These are phyloP conservation scores for Cossypha heuglini DNA, from an alignment of 2,797 vertebrate species.

Conservation along the genomic window DNA sequence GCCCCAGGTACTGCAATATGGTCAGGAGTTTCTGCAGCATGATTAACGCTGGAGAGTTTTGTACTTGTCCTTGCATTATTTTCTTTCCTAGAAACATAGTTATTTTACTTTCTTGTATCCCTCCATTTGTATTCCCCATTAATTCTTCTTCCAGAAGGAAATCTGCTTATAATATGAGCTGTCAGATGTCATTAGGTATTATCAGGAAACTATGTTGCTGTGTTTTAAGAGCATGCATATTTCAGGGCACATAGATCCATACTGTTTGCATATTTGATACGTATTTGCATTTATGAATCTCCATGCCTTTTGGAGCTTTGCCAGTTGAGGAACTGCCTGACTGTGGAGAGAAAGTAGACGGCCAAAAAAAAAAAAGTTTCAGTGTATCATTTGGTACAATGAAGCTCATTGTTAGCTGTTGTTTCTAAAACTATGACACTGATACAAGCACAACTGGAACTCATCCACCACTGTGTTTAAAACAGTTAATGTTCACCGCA, in stretches of 20 bases:
- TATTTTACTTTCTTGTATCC: background rate
- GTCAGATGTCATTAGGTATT: conserved; percentile 9
- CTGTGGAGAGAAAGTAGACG: background rate
- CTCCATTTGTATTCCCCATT: background rate
- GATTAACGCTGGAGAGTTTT: background rate
- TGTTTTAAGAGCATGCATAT: conserved; percentile 24
- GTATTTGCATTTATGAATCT: conserved; percentile 47
- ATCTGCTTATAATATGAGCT: conserved; percentile 7
- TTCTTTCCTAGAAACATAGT: background rate
- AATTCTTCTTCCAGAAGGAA: conserved; percentile 16
- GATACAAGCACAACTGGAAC: background rate
- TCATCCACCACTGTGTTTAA: background rate
- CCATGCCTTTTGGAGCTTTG: background rate
- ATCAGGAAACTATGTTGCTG: background rate
- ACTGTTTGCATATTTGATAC: conserved; percentile 33
- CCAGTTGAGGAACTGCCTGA: background rate
- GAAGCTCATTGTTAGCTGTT: background rate
- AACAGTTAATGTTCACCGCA: background rate
- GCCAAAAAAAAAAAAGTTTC: background rate
- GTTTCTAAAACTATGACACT: background rate
- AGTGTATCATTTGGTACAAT: background rate
- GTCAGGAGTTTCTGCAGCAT: background rate
- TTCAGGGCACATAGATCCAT: conserved; percentile 4
- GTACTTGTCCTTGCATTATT: background rate
- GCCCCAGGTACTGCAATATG: fast-evolving